Conservation (phyloP, 2,113 vertebrate genomes). For the Planiliza haematocheilus region DNA sequence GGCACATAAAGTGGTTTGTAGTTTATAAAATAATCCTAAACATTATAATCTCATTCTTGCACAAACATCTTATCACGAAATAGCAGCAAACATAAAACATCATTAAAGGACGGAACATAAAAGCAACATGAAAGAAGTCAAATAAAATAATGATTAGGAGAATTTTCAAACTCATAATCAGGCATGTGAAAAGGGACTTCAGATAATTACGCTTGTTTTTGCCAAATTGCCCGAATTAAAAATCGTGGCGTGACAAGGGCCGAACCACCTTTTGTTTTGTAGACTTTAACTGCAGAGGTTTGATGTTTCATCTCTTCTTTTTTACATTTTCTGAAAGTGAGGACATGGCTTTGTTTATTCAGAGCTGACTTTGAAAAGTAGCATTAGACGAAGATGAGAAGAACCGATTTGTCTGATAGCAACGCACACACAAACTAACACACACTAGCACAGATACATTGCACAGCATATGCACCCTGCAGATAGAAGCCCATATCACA, state of each 20-base stretch:
- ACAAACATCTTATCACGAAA: constrained; percentile 66
- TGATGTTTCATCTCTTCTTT: constrained; percentile 20
- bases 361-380: constrained; percentile 69
- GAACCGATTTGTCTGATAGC: constrained; percentile 67
- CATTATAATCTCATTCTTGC: constrained; percentile 58
- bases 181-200: constrained; percentile 44
- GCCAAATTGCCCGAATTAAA: constrained; percentile 31
- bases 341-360: constrained; percentile 43
- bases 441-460: background rate
- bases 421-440: constrained; percentile 7
- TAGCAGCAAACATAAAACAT: constrained; percentile 47
- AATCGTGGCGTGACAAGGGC: constrained; percentile 11
- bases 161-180: constrained; percentile 41
- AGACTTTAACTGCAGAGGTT: background rate
- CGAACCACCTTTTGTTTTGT: background rate
- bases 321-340: constrained; percentile 20
- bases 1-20: constrained; percentile 43
- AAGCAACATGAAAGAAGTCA: constrained; percentile 57
- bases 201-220: constrained; percentile 39
- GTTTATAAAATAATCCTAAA: constrained; percentile 57
- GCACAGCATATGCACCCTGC: constrained; percentile 26
- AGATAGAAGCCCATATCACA: constrained; percentile 49
- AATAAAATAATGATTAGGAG: constrained; percentile 46
- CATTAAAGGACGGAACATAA: constrained; percentile 53
- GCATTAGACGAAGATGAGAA: constrained; percentile 55